These are phyloP conservation scores for Trichopria drosophilae DNA, from an alignment of 2,888 invertebrate genomes.

Conservation along the genomic window DNA sequence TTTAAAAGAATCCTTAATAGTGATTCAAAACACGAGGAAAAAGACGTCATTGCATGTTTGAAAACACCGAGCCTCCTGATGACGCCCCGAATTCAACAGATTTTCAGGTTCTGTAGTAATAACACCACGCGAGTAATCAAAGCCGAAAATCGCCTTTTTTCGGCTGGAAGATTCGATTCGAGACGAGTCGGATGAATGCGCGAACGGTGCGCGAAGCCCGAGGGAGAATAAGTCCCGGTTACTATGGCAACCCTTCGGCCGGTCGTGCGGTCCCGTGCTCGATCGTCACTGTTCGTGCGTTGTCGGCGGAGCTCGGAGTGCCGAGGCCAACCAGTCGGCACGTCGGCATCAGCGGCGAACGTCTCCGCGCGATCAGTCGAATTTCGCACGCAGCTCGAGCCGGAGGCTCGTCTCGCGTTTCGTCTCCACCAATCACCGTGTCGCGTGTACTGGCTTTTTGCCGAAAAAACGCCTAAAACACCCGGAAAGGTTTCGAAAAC, in stretches of 20 bases:
- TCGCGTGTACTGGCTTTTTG: constrained; percentile 13
- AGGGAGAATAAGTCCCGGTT: constrained; percentile 8
- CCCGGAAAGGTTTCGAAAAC: constrained; percentile 9
- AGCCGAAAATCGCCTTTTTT: too few species aligned
- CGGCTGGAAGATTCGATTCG: too few species aligned
- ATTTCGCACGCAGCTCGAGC: constrained; percentile 48
- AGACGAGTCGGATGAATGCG: too few species aligned
- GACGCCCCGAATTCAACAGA: too few species aligned
- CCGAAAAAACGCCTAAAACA: constrained; percentile 21
- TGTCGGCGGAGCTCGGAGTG: constrained; percentile 41
- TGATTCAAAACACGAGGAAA: too few species aligned
- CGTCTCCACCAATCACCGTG: constrained; percentile 25
- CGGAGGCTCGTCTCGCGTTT: constrained; percentile 30
- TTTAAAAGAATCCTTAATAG: too few species aligned
- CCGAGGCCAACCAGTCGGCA: constrained; percentile 56
- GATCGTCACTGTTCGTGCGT: constrained; percentile 38
- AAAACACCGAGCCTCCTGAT: too few species aligned
- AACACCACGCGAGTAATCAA: too few species aligned
- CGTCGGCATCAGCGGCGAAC: constrained; percentile 29
- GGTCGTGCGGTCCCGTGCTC: constrained; percentile 36
- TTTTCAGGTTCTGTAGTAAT: too few species aligned
- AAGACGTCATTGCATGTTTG: too few species aligned
- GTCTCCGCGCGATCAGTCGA: constrained; percentile 49
- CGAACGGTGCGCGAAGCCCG: too few species aligned
- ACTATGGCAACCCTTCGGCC: constrained; percentile 13